Base-by-base conservation (phyloP, 1,140 invertebrate genomes). In the Fopius arisanus region DNA sequence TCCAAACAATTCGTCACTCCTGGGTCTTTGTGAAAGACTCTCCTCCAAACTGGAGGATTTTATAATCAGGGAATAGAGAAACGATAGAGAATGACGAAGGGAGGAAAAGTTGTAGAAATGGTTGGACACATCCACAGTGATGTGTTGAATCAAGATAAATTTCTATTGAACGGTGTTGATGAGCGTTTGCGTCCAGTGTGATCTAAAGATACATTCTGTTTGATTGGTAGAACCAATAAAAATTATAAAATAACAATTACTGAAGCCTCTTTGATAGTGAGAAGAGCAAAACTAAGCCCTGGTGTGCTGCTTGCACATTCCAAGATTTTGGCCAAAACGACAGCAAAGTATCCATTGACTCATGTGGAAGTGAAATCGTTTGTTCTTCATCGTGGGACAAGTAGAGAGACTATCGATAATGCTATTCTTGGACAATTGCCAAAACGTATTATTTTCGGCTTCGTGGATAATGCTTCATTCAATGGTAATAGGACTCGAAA, bases 311-410 rank as follows among this genome's bases (percentile, higher is more conserved):
- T 88, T 16, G 78, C 79, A 2, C 82, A 86, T 76, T 75, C 82
- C 73, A 82, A 83, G 77, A 78, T 82, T 16, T 75, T 86, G 68
- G 75, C 81, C 0, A 70, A 80, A 48, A 77, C 80, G 21, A 83
- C 83, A 9, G 83, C 84, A 7, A 87, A 87, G 79, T 85, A 86
- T 80, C 84, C 84, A 0, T 74, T 88, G 14, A 85, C 83, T 7
- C 70, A 82, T 71, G 81, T 80, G 3, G 84, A 85, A 77, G 77
- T 85, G 7, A 86, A 86, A 78, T 77, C 81, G 63, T 78, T 84
- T 41, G 82, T 81, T 14, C 79, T 86, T 40, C 81, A 83, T 9
- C 70, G 73, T 6, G 80, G 78, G 0, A 70, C 84, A 26, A 78
- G 81, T 37, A 74, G 78, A 14, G 82, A 86, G 78, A 81, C 79